Percentiles rank a stretch among this genome's conserved stretches.
Conservation (phyloP, 2,113 vertebrate genomes). For the Theristicus caerulescens region DNA sequence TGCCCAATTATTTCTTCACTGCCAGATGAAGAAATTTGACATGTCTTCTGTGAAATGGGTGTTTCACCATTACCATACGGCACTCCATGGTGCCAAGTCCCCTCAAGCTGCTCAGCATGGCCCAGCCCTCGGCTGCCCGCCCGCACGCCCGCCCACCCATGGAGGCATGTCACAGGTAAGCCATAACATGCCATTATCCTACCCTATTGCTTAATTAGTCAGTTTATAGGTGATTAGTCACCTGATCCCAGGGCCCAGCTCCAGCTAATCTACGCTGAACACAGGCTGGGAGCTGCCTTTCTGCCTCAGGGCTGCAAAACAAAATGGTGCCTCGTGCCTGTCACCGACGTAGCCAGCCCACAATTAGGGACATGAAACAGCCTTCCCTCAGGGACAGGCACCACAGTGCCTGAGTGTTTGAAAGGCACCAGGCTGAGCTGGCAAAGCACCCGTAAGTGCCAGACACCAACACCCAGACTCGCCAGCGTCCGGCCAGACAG, state of each 20-base stretch:
- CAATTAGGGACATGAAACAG: neutral
- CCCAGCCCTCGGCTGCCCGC: neutral
- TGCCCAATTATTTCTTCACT: neutral
- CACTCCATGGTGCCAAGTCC: neutral
- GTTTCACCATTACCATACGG: fast-evolving
- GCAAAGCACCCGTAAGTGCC: neutral
- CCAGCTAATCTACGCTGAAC: neutral
- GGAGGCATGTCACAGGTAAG: neutral
- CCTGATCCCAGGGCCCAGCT: neutral
- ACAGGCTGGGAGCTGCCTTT: neutral
- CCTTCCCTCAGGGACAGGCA: neutral
- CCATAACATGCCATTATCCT: neutral
- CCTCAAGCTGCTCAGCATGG: neutral
- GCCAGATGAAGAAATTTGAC: fast-evolving
- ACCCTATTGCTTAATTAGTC: conserved; percentile 9
- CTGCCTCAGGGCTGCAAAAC: neutral
- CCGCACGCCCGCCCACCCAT: neutral
- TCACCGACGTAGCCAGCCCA: neutral
- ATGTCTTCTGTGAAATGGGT: fast-evolving
- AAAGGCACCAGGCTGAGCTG: neutral
- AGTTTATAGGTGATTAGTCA: conserved; percentile 31
- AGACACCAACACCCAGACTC: neutral
- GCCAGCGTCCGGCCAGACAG: fast-evolving
- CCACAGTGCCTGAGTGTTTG: neutral
- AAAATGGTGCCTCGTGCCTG: neutral